Evolutionary conservation across 2,888 invertebrate species (phyloP), one percentile per base, ranked within the genome.

Genomic region (Rapana venosa): DNA sequence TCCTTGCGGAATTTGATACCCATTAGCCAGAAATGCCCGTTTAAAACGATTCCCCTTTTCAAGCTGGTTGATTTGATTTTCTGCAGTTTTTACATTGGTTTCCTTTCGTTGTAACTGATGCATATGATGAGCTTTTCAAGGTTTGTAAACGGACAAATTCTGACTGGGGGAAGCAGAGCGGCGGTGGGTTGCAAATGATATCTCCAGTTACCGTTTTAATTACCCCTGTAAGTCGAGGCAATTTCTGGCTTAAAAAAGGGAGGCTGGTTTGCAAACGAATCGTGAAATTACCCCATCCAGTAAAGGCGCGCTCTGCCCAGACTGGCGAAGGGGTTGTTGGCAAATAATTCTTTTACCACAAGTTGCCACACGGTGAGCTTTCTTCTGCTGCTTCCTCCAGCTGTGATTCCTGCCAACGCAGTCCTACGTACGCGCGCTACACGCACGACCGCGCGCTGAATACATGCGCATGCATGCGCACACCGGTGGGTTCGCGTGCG

Each of bases 221-320:
- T 26, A 83, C n/a, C 81, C 81, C 36, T 81, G 81, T 83, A 83
- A 83, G 81, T 83, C 81, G 32, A 79, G 0, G 79, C 79, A 35
- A 20, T 79, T 47, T 47, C 30, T 22, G 17, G 81, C 47, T 36
- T 22, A 17, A 79, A 32, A 79, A 32, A 79, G 17, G 32, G 32
- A 26, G 81, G 36, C 26, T 83, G 36, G 36, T 83, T 36, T 83
- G 81, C 81, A 47, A 83, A 47, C 22, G 81, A 83, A 83, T 13
- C 81, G 47, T 83, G 81, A 83, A 83, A 83, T 83, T 83, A 26
- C 81, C 81, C 32, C 81, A 83, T 83, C 47, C 1, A 47, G 17
- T 4, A 22, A 83, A 83, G 26, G 81, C 81, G 36, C 26, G 11
- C 35, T 35, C 13, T 77, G 26, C 35, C 26, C 8, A 35, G 22